These are phyloP conservation scores for Brachionus koreanus DNA, from an alignment of 1,140 invertebrate genomes.

Conservation along the genomic window DNA sequence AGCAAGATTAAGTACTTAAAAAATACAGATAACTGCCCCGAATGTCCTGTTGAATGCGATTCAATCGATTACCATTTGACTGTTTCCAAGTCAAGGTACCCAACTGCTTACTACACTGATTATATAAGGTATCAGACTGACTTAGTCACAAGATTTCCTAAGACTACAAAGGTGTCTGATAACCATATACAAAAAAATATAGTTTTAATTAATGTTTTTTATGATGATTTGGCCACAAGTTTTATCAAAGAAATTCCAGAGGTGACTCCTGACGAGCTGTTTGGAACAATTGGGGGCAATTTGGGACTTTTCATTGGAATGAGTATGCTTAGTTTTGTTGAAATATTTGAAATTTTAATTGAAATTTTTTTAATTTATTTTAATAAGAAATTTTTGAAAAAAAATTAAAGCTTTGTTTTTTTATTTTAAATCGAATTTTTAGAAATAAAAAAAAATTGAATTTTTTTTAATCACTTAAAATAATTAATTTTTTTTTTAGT, in stretches of 20 bases:
- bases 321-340: conserved; percentile 32
- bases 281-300: conserved; percentile 40
- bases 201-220: conserved; percentile 39
- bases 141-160: conserved; percentile 9
- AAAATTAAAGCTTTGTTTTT: neutral
- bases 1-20: conserved; percentile 1
- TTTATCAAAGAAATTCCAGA: conserved; percentile 32
- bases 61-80: conserved; percentile 14
- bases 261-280: neutral
- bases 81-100: conserved; percentile 16
- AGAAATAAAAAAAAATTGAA: no score
- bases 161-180: neutral
- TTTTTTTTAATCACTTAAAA: no score
- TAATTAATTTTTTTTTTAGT: no score
- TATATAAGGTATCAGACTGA: conserved; percentile 29
- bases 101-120: conserved; percentile 29
- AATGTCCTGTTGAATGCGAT: conserved; percentile 42
- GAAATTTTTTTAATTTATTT: conserved; percentile 27
- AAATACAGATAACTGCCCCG: neutral
- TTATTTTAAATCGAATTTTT: neutral
- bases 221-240: conserved; percentile 7
- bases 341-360: conserved; percentile 30
- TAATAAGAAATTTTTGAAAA: neutral
- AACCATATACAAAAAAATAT: conserved; percentile 44
- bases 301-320: conserved; percentile 35